Base-by-base conservation (phyloP, 2,888 invertebrate species). In the Nomada ferruginata region DNA sequence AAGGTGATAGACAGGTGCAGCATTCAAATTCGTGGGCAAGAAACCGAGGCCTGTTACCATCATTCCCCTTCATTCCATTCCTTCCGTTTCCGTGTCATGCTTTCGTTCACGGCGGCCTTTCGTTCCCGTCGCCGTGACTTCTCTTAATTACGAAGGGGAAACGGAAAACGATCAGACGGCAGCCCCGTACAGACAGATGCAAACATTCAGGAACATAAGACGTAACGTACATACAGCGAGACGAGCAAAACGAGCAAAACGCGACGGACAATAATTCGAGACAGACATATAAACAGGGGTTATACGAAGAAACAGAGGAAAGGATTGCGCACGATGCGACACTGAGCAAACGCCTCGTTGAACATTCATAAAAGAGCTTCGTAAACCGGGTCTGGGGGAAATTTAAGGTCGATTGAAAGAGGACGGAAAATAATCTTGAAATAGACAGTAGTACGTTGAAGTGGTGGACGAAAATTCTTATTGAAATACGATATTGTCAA, bases 91-190 rank as follows among this genome's bases (percentile, higher is more conserved):
- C 52, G 53, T 59, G 52, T 55, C 82, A 82, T 77, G 77, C 82
- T 81, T n/a, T 20, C 61, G 42, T 36, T 44, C 20, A 44, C 23
- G 44, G 20, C 29, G 26, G 59, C 47, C 15, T 36, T 11, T 20
- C 36, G 36, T 36, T 36, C 50, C 11, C 64, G 55, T 23, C 44
- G 23, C n/a, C 60, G 36, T 23, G 60, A 68, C 23, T 63, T 84
- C 86, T 77, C 79, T 87, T 87, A 89, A 87, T 84, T 77, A 71
- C 71, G 82, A 88, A 87, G 84, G 85, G 85, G 82, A 77, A 52
- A 77, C 74, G 78, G 81, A 87, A 83, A 89, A 91, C 90, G 90
- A 87, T 89, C 91, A 90, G 89, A 90, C 87, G 84, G 80, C 84
- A 87, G 87, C 69, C 73, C 76, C 65, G 74, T 79, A 84, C 81